phyloP scores from a whole-genome alignment of 2,797 vertebrate species.

The Pangasius macronema region DNA sequence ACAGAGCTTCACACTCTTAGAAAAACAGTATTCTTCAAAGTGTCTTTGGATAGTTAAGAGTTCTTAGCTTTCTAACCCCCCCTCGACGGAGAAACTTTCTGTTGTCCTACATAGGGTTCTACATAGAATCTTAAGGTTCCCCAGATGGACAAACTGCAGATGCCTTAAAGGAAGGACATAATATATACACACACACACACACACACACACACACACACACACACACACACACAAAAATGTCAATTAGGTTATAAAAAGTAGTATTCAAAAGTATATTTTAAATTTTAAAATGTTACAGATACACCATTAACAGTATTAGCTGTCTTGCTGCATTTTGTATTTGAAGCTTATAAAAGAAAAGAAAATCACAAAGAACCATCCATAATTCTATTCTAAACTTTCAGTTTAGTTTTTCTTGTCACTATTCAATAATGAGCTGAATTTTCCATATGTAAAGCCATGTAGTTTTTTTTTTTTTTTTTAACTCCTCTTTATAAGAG shows the following conservation, averaged over 20 bases:
- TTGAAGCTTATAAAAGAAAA: neutral
- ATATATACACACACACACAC: no score
- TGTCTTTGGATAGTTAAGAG: neutral
- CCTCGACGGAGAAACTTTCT: neutral
- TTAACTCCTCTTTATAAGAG: no score
- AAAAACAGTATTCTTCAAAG: neutral
- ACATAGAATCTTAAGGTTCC: neutral
- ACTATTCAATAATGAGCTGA: neutral
- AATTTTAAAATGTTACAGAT: neutral
- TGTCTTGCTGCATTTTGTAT: neutral
- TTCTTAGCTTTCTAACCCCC: neutral
- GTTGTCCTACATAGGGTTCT: neutral
- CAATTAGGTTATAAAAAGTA: neutral
- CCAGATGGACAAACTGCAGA: neutral
- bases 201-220: no score
- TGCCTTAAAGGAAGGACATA: neutral
- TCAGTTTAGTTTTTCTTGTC: neutral
- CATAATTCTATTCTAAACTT: neutral
- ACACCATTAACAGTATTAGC: neutral
- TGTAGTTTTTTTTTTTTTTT: neutral
- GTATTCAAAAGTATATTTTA: neutral
- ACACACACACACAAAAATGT: no score
- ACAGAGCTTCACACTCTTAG: neutral
- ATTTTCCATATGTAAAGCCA: no score
- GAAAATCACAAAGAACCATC: neutral